Percentiles rank a stretch among this genome's conserved stretches.
Conservation (phyloP, 2,888 invertebrate species). For the Bimastos eiseni region DNA sequence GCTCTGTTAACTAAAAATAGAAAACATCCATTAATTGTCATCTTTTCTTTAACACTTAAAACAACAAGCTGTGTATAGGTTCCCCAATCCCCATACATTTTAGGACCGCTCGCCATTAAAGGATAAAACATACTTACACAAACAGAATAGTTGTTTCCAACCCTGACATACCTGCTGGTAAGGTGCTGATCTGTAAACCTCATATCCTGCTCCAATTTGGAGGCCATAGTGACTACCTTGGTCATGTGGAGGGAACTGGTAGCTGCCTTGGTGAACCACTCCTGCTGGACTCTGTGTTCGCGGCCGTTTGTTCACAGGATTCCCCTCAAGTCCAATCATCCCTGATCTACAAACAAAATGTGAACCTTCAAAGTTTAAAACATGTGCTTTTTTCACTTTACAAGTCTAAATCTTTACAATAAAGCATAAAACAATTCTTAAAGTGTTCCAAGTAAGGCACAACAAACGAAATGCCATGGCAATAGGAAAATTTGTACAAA, state of each 20-base stretch:
- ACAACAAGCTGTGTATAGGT: no score
- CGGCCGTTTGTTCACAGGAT: conserved; percentile 35
- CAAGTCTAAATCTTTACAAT: no score
- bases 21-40: not conserved
- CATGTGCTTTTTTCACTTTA: not conserved
- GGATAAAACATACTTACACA: no score
- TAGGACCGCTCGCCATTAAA: no score
- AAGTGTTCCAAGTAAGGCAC: no score
- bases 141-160: not conserved
- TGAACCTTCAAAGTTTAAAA: not conserved
- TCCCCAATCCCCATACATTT: no score
- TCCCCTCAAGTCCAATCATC: conserved; percentile 15
- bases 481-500: no score
- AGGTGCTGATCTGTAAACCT: not conserved
- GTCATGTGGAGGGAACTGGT: conserved; percentile 7
- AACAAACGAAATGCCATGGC: no score
- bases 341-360: not conserved
- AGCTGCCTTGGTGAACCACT: not conserved
- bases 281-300: conserved; percentile 37
- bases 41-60: not conserved
- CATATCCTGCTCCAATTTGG: not conserved
- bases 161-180: not conserved
- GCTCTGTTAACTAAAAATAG: not conserved
- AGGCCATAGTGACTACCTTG: conserved; percentile 5
- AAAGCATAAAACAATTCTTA: no score